Evolutionary conservation across 2,797 vertebrate species (phyloP).

Genomic region (Fundulus diaphanus): DNA sequence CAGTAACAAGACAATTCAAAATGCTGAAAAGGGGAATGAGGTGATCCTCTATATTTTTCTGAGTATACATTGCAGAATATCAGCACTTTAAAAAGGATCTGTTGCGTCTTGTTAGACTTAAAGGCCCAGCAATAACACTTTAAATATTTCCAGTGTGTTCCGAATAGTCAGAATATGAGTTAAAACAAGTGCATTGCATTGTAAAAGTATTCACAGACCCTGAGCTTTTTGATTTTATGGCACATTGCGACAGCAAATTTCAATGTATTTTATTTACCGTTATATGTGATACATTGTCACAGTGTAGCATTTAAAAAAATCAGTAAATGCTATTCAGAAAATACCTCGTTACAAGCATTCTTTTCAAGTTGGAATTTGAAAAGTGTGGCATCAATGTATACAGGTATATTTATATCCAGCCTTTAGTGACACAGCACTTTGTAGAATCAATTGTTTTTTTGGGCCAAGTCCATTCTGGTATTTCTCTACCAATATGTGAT

Average conservation of each 20-base stretch:
- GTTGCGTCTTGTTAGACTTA: not conserved
- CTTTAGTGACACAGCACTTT: not conserved
- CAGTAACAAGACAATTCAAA: too few relatives aligned
- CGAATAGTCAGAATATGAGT: not conserved
- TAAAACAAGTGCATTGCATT: not conserved
- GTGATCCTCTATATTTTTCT: not conserved
- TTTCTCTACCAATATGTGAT: not conserved
- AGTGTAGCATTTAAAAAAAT: too few relatives aligned
- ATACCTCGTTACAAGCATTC: not conserved
- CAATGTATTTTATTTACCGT: too few relatives aligned
- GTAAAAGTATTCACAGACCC: not conserved
- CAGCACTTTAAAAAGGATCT: not conserved
- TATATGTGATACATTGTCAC: too few relatives aligned
- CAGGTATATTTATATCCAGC: not conserved
- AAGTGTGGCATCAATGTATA: not conserved
- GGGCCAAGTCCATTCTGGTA: too few relatives aligned
- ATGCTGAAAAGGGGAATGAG: too few relatives aligned
- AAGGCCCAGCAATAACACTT: not conserved
- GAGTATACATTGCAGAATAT: not conserved
- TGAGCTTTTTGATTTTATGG: not conserved
- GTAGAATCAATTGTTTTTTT: not conserved
- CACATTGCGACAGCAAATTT: not conserved
- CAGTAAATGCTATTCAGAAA: too few relatives aligned
- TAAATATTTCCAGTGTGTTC: not conserved
- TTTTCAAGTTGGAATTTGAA: not conserved